A percentile compares a stretch with the other conserved stretches of the same genome.
Conservation (phyloP, 2,113 vertebrate species). For the Myanophis thanlyinensis region DNA sequence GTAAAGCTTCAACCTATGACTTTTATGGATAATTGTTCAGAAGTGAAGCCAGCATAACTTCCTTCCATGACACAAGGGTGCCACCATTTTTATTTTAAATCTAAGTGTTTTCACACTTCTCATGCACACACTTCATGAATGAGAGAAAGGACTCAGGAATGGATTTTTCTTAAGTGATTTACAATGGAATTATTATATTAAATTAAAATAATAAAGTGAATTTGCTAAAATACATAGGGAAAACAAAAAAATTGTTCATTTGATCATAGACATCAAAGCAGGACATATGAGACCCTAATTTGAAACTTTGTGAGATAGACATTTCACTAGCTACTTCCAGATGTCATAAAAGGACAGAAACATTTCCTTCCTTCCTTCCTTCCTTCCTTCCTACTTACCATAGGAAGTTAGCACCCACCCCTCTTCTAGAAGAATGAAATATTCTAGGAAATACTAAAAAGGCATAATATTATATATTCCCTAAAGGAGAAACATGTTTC, state of each 20-base stretch:
- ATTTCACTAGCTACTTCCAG: neutral
- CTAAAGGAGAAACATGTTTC: too few relatives aligned
- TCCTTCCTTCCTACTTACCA: too few relatives aligned
- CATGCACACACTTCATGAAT: neutral
- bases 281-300: neutral
- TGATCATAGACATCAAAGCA: neutral
- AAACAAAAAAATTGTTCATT: neutral
- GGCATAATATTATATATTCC: too few relatives aligned
- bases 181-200: neutral
- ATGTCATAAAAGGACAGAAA: neutral
- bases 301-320: neutral
- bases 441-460: too few relatives aligned
- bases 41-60: neutral
- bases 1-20: neutral
- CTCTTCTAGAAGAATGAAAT: too few relatives aligned
- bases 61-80: neutral
- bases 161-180: neutral
- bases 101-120: neutral
- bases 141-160: neutral
- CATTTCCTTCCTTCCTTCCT: neutral
- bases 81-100: neutral
- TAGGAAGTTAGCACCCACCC: too few relatives aligned
- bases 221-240: neutral
- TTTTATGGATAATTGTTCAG: neutral
- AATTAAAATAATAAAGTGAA: neutral